Conservation (phyloP, 2,113 vertebrate genomes). For the Crotalus helleri region DNA sequence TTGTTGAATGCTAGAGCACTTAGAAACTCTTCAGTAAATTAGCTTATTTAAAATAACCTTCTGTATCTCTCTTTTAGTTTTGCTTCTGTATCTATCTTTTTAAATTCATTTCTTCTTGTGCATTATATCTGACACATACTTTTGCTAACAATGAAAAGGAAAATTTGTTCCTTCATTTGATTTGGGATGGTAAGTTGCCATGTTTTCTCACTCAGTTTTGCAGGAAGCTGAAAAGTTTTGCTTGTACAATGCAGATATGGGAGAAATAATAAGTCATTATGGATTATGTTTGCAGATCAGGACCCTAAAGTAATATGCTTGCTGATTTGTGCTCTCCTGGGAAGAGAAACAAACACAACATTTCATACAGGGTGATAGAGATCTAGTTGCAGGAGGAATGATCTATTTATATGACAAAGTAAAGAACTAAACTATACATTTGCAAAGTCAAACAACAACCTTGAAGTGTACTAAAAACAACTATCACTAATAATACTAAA, state of each 20-base stretch:
- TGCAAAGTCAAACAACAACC: constrained; percentile 22
- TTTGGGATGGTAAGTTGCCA: constrained; percentile 21
- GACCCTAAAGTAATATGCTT: constrained; percentile 45
- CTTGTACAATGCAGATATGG: constrained; percentile 31
- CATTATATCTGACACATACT: constrained; percentile 26
- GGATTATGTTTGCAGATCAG: constrained; percentile 39
- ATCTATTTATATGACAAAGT: constrained; percentile 24
- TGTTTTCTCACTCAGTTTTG: neutral
- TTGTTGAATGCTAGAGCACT: constrained; percentile 25
- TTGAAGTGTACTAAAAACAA: neutral
- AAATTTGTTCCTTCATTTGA: neutral
- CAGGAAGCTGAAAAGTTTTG: constrained; percentile 31
- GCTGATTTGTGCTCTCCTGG: constrained; percentile 41
- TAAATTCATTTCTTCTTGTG: constrained; percentile 21
- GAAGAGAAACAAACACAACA: constrained; percentile 36
- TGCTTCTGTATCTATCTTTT: constrained; percentile 23
- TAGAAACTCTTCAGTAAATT: neutral
- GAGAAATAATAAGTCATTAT: constrained; percentile 16
- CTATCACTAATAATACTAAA: neutral
- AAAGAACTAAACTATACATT: constrained; percentile 40
- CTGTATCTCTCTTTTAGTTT: constrained; percentile 17
- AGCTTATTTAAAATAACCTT: neutral
- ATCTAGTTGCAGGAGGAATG: constrained; percentile 49
- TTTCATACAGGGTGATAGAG: constrained; percentile 44
- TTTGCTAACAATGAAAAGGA: constrained; percentile 2